Evolutionary conservation across 2,888 invertebrate species (phyloP), one percentile per base, ranked within the genome.

Genomic region (Catocala nupta): DNA sequence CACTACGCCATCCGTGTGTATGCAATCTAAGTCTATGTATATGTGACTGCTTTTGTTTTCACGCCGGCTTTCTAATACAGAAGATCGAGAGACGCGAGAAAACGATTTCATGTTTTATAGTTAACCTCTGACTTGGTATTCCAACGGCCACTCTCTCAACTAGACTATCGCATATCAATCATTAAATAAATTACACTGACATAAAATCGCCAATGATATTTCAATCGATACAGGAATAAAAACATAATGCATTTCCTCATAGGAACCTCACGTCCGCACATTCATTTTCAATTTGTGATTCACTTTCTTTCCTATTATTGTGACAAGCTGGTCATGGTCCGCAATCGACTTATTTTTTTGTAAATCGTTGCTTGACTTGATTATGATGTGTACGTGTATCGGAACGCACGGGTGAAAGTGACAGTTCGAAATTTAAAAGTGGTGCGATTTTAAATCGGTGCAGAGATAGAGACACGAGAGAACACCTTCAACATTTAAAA

Each of bases 231-330:
- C n/a, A 5, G 52, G 12, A 43, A 59, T 54, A 56, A 56, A 58
- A 49, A 53, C n/a, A 33, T 42, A 39, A 55, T 8, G 25, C 12
- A 39, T 53, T 55, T 58, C 50, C 52, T 55, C 61, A 49, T 55
- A 54, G 44, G 36, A 5, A 47, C 10, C 67, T 50, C 62, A 70
- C 67, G 71, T 71, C 66, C 64, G 65, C 48, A 80, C 80, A 80
- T 79, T 80, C 80, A 55, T 65, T 78, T 74, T 80, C 78, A 71
- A 75, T 76, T 65, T 71, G 57, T 55, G 55, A 69, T 78, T 77
- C 78, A 77, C 78, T 78, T 80, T 77, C 80, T 74, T 75, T 77
- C 57, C 58, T 72, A 77, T 75, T 72, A 78, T 63, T 70, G 71
- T 69, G 77, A 73, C 68, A 70, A 68, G 64, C 54, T 55, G 36